Conservation (phyloP, 1,140 invertebrate species). For the Bradysia coprophila region DNA sequence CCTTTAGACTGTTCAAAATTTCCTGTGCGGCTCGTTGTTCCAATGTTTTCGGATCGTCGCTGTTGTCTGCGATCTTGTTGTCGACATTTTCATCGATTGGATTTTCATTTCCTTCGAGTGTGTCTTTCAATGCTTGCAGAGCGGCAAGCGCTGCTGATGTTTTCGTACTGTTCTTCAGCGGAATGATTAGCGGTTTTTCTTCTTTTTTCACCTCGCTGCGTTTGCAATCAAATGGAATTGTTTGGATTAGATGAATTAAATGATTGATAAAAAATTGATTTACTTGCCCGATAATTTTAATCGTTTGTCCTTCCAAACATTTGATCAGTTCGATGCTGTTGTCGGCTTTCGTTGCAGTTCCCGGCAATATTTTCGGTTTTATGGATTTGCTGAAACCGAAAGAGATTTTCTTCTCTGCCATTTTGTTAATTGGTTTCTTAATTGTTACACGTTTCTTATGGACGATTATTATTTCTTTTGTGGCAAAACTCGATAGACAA, state of each 20-base stretch:
- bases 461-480: too few relatives aligned
- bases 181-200: slow-evolving; percentile 36
- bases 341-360: slow-evolving; percentile 25
- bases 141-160: slow-evolving; percentile 29
- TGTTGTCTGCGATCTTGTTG: background rate
- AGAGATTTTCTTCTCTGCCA: slow-evolving; percentile 49
- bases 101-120: slow-evolving; percentile 16
- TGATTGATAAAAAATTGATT: slow-evolving; percentile 3
- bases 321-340: slow-evolving; percentile 43
- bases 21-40: slow-evolving; percentile 32
- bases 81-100: slow-evolving; percentile 12
- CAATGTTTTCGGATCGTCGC: slow-evolving; percentile 9
- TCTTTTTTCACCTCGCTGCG: slow-evolving; percentile 30
- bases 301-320: slow-evolving; percentile 51
- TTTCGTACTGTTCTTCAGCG: slow-evolving; percentile 32
- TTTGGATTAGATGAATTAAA: background rate
- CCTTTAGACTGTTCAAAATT: slow-evolving; percentile 14
- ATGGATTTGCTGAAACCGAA: slow-evolving; percentile 54
- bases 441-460: background rate
- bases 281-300: slow-evolving; percentile 48
- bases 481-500: too few relatives aligned
- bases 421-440: background rate
- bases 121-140: slow-evolving; percentile 14
- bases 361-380: slow-evolving; percentile 32
- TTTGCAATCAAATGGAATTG: too few relatives aligned